Base-by-base conservation (phyloP, 1,140 invertebrate species). In the Venustaconcha ellipsiformis region DNA sequence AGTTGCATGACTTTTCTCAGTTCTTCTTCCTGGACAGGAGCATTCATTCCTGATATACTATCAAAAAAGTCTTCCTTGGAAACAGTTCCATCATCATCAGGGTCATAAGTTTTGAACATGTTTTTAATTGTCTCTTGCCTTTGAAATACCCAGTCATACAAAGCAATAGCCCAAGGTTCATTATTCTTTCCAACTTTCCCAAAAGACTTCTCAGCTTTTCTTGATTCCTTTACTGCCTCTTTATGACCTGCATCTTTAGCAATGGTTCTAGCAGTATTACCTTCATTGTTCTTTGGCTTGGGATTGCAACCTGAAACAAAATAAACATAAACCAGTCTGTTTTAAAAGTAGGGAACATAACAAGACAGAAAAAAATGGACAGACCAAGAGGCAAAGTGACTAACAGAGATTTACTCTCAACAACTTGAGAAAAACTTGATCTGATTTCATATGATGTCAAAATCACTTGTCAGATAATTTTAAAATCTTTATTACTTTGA, bases 201-300 rank as follows among this genome's bases (percentile, higher is more conserved):
- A 81, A 86, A 89, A 17, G 79, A 75, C 79, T 88, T 90, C 79
- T 91, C 89, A 30, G 84, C 90, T 81, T 90, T 90, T 37, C 84
- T 78, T 66, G 84, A 81, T 80, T 90, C 90, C 76, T 90, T 90
- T 17, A 81, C 77, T 8, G 87, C 85, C 62, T 88, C 89, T 80
- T 91, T 91, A 67, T 88, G 82, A 3, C 87, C 87, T 63, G 82
- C 85, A 60, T 90, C 89, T 78, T 91, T 90, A 37, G 89, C 89
- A 37, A 90, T 79, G 15, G 78, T 69, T 79, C 82, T 86, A 17
- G 89, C 82, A 55, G 82, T 83, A 56, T 84, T 76, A 14, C 89
- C 90, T 67, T 89, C 88, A 78, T 83, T 84, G 72, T 90, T 90
- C 79, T 91, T 91, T 37, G 81, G 78, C 80, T 90, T 90, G 1